Evolutionary conservation across 1,140 invertebrate genomes (phyloP).

Genomic region (Vanessa tameamea): DNA sequence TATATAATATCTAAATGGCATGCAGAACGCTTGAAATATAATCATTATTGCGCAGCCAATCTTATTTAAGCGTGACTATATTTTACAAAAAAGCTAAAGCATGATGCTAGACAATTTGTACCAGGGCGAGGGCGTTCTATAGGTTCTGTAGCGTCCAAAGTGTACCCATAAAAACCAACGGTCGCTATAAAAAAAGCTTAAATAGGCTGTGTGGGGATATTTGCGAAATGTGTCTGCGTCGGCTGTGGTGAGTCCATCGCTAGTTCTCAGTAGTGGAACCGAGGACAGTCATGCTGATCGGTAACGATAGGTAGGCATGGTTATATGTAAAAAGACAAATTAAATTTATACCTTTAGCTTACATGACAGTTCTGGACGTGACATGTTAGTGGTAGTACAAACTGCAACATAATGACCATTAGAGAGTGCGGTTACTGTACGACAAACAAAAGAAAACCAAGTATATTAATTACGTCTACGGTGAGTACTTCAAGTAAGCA

Average conservation of each 20-base stretch:
- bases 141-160: conserved; percentile 77
- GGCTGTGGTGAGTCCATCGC: conserved; percentile 62
- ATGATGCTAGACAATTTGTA: conserved; percentile 80
- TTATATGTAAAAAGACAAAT: conserved; percentile 79
- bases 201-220: conserved; percentile 72
- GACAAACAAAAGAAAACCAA: conserved; percentile 80
- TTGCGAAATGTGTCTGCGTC: conserved; percentile 68
- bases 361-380: conserved; percentile 81
- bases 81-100: conserved; percentile 81
- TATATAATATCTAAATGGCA: conserved; percentile 81
- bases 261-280: conserved; percentile 54
- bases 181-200: conserved; percentile 76
- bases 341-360: conserved; percentile 80
- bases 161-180: conserved; percentile 79
- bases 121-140: conserved; percentile 78
- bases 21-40: conserved; percentile 84
- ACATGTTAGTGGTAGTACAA: conserved; percentile 81
- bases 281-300: conserved; percentile 63
- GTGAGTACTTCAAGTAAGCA: conserved; percentile 75
- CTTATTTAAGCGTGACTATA: conserved; percentile 81
- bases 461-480: conserved; percentile 76
- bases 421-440: conserved; percentile 79
- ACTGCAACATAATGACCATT: conserved; percentile 81
- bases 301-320: conserved; percentile 59
- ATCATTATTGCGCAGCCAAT: conserved; percentile 81